phyloP scores from a whole-genome alignment of 2,797 vertebrate species.

The Peromyscus attwateri region DNA sequence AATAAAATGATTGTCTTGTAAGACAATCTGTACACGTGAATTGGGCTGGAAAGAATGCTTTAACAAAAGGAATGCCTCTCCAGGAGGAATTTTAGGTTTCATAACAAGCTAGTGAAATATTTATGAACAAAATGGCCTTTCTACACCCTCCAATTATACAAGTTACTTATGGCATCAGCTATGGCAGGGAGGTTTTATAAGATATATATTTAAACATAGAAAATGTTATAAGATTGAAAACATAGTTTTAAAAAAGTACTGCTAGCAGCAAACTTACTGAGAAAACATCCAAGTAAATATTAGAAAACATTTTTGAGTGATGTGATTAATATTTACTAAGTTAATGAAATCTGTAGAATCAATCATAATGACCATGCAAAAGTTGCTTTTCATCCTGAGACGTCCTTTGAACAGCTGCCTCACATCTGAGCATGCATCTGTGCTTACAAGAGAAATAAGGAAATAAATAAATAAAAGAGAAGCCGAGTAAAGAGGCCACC shows the following conservation, averaged over 20 bases:
- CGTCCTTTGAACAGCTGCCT: constrained; percentile 68
- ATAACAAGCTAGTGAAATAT: constrained; percentile 58
- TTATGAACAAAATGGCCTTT: constrained; percentile 58
- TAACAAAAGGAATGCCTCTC: not conserved
- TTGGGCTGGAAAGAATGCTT: not conserved
- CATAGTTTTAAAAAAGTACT: not conserved
- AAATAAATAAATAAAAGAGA: not conserved
- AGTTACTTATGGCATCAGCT: not conserved
- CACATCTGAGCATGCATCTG: constrained; percentile 10
- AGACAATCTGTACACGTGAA: not conserved
- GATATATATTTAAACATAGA: constrained; percentile 45
- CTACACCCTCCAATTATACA: constrained; percentile 23
- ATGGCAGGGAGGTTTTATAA: not conserved
- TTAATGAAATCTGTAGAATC: constrained; percentile 61
- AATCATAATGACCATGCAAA: constrained; percentile 53
- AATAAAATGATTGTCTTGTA: not conserved
- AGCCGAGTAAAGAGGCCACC: constrained; percentile 33
- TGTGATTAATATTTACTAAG: constrained; percentile 62
- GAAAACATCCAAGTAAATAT: constrained; percentile 16
- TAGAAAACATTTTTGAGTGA: not conserved
- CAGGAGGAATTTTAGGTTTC: constrained; percentile 38
- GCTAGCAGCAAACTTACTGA: constrained; percentile 9
- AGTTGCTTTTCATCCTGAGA: not conserved
- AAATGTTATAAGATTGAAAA: constrained; percentile 18
- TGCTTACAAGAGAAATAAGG: constrained; percentile 45